Conservation (phyloP, 1,140 invertebrate species). For the Mesaphorura yosii region DNA sequence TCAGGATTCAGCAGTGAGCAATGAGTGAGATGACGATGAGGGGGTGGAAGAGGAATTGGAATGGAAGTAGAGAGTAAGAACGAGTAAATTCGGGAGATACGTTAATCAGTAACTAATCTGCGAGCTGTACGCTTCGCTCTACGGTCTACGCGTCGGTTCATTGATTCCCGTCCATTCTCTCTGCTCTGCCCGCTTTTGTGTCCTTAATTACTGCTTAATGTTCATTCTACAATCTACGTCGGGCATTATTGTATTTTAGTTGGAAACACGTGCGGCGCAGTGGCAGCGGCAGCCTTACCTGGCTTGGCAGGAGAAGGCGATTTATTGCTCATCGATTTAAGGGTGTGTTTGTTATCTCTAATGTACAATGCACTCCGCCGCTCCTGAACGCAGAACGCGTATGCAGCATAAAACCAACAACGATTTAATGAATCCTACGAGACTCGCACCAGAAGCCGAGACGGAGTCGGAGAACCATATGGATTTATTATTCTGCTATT, state of each 20-base stretch:
- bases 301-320: too few relatives aligned
- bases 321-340: conserved; percentile 28
- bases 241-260: too few relatives aligned
- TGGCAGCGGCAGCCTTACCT: too few relatives aligned
- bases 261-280: conserved; percentile 16
- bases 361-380: not conserved
- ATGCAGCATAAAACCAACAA: too few relatives aligned
- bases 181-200: not conserved
- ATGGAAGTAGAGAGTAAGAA: not conserved
- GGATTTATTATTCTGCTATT: too few relatives aligned
- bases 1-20: not conserved
- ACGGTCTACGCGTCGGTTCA: not conserved
- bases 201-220: conserved; percentile 28
- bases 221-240: too few relatives aligned
- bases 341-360: conserved; percentile 17
- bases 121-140: not conserved
- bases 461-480: too few relatives aligned
- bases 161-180: not conserved
- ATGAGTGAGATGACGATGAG: not conserved
- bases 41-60: not conserved
- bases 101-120: too few relatives aligned
- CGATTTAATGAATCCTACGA: too few relatives aligned
- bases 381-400: too few relatives aligned
- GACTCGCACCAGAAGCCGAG: too few relatives aligned
- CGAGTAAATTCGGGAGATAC: too few relatives aligned